A percentile compares a stretch with the other conserved stretches of the same genome.
Evolutionary conservation across 2,888 invertebrate species (phyloP).

Genomic region (Andrena fulva): DNA sequence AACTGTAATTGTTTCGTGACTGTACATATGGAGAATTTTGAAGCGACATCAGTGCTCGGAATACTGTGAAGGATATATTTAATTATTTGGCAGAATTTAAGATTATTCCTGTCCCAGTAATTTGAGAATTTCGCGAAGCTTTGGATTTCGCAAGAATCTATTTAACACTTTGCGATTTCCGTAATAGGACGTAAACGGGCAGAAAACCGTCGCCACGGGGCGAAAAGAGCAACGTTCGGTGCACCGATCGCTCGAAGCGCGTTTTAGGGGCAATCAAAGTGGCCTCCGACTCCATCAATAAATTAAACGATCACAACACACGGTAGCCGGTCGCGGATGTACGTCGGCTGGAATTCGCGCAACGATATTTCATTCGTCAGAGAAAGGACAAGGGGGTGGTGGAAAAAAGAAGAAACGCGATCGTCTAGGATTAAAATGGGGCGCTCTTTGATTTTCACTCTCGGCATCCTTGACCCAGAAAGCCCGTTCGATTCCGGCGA

Average conservation of each 20-base stretch:
- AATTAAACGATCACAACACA: slow-evolving; percentile 49
- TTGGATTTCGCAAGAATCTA: not conserved
- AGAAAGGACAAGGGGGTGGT: slow-evolving; percentile 41
- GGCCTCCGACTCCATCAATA: slow-evolving; percentile 36
- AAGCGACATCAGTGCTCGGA: no score
- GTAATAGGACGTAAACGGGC: not conserved
- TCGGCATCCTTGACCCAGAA: slow-evolving; percentile 80
- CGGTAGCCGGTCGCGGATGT: slow-evolving; percentile 29
- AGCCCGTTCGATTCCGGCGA: slow-evolving; percentile 72
- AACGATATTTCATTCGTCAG: slow-evolving; percentile 62
- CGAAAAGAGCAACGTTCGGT: slow-evolving; percentile 13
- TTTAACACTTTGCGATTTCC: not conserved
- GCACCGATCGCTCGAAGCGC: slow-evolving; percentile 8
- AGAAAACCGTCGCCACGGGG: not conserved
- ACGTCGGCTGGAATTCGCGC: slow-evolving; percentile 37
- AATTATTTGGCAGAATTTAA: no score
- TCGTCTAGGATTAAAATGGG: slow-evolving; percentile 49
- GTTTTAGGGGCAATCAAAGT: slow-evolving; percentile 21
- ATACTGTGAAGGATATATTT: no score
- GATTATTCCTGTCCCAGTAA: no score
- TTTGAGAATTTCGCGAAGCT: no score
- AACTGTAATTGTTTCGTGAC: no score
- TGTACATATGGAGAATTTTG: no score
- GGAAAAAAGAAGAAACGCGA: slow-evolving; percentile 28
- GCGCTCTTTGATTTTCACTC: slow-evolving; percentile 75